phyloP scores from a whole-genome alignment of 2,113 vertebrate genomes.

The Amphilophus citrinellus region DNA sequence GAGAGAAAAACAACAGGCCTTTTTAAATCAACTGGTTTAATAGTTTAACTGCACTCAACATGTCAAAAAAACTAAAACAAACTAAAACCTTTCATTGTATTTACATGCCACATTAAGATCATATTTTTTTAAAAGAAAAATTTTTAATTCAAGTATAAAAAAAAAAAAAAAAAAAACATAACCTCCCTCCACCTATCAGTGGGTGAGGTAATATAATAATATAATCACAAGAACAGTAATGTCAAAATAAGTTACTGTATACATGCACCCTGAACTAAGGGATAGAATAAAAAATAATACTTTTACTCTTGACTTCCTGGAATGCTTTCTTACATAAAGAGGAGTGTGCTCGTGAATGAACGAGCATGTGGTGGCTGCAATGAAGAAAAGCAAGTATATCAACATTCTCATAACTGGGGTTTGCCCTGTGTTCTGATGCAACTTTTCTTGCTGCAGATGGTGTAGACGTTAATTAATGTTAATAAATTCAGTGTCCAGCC shows the following conservation, averaged over 20 bases:
- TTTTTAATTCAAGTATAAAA: not conserved
- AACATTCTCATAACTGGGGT: not conserved
- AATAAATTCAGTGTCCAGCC: not conserved
- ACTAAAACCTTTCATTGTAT: not conserved
- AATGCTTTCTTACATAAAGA: not conserved
- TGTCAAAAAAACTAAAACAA: not conserved
- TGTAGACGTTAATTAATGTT: not conserved
- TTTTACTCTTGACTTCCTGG: fast-evolving
- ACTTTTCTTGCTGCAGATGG: not conserved
- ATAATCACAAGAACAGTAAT: not conserved
- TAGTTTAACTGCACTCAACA: not conserved
- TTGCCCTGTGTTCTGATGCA: not conserved
- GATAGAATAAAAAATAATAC: not conserved
- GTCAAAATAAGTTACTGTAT: not conserved
- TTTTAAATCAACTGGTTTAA: not conserved
- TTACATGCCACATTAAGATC: not conserved
- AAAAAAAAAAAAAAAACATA: too few relatives aligned
- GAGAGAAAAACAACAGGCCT: not conserved
- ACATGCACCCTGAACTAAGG: not conserved
- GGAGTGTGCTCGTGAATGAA: not conserved
- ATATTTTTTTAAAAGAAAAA: not conserved
- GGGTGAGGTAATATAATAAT: too few relatives aligned
- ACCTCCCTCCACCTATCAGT: too few relatives aligned
- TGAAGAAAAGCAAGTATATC: not conserved
- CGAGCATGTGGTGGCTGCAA: not conserved